Evolutionary conservation across 2,888 invertebrate species (phyloP).

Genomic region (Acleris literana): DNA sequence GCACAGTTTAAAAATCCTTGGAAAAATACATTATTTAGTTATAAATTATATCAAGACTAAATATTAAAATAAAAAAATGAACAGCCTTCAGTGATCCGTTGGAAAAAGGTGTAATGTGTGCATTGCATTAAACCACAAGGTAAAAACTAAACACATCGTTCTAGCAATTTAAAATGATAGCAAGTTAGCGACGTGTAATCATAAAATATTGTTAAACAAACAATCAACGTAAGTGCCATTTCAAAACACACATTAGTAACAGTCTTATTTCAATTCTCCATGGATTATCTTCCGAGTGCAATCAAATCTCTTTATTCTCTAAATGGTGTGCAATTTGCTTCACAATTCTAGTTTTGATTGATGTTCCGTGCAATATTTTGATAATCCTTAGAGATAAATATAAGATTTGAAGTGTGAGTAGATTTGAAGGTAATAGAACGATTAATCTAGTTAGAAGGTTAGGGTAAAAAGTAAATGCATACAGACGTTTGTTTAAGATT

Average conservation of each 20-base stretch:
- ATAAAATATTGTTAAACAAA: slow-evolving; percentile 7
- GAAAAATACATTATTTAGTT: too few relatives aligned
- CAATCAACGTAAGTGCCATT: slow-evolving; percentile 14
- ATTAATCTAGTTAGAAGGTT: neutral
- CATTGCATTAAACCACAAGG: too few relatives aligned
- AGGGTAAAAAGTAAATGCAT: too few relatives aligned
- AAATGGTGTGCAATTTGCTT: slow-evolving; percentile 24
- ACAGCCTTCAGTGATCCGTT: too few relatives aligned
- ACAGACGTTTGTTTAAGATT: too few relatives aligned
- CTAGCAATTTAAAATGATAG: neutral
- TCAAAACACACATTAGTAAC: slow-evolving; percentile 33
- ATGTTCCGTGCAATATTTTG: slow-evolving; percentile 26
- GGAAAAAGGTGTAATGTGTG: too few relatives aligned
- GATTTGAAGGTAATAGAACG: slow-evolving; percentile 9
- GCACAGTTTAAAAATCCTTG: too few relatives aligned
- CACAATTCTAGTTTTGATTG: slow-evolving; percentile 27
- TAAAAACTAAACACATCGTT: too few relatives aligned
- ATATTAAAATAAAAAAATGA: too few relatives aligned
- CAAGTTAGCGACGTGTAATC: neutral
- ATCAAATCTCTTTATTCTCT: slow-evolving; percentile 27
- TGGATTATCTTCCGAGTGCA: slow-evolving; percentile 13
- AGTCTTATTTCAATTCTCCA: slow-evolving; percentile 29
- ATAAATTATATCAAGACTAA: too few relatives aligned
- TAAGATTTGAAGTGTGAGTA: neutral
- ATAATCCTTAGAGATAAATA: slow-evolving; percentile 8